A percentile compares a stretch with the other conserved stretches of the same genome.
Evolutionary conservation across 2,888 invertebrate species (phyloP).

Genomic region (Netelia inedita): DNA sequence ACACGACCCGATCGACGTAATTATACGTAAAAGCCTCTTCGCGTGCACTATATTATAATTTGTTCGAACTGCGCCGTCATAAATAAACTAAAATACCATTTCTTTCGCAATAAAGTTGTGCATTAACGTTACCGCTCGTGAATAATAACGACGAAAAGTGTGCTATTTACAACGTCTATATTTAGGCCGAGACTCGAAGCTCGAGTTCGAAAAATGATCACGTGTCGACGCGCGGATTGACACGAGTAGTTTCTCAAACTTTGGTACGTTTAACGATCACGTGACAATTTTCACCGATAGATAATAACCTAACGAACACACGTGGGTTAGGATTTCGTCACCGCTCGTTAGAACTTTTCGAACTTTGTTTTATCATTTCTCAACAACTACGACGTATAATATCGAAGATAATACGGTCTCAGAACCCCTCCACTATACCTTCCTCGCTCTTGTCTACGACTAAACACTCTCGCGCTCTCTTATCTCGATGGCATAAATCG

Average conservation of each 20-base stretch:
- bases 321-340: no score
- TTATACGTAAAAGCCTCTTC: conserved; percentile 30
- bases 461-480: conserved; percentile 21
- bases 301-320: no score
- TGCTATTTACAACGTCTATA: background rate
- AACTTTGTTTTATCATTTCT: no score
- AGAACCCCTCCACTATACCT: background rate
- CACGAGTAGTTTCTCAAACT: no score
- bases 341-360: no score
- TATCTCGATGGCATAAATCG: conserved; percentile 58
- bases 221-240: background rate
- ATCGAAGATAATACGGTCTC: background rate
- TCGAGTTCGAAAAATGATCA: background rate
- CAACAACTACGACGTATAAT: background rate
- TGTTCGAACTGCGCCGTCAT: background rate
- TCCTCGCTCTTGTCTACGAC: background rate
- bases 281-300: no score
- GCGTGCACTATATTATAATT: background rate
- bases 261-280: no score
- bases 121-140: background rate
- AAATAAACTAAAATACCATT: background rate
- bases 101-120: background rate
- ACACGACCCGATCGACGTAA: conserved; percentile 38
- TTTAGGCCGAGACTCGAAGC: background rate
- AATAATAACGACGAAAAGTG: background rate